Conservation (phyloP, 2,888 invertebrate genomes). For the Agapostemon virescens region DNA sequence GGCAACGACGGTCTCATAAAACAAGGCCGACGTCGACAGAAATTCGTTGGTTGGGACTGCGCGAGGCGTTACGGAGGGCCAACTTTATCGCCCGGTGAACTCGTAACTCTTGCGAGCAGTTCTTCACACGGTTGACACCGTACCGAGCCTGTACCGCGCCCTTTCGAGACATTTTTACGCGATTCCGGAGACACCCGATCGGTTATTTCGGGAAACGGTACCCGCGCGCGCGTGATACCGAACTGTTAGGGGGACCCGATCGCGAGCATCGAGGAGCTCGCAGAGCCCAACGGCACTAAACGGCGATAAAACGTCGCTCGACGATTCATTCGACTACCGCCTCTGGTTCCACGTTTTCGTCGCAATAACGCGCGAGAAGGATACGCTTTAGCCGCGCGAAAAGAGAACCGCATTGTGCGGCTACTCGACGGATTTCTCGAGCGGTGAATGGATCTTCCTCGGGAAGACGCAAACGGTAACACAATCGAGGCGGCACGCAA, state of each 20-base stretch:
- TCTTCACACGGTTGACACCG: slow-evolving; percentile 61
- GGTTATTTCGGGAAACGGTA: slow-evolving; percentile 63
- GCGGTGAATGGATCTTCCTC: slow-evolving; percentile 45
- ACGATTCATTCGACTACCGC: slow-evolving; percentile 4
- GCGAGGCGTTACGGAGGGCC: slow-evolving; percentile 71
- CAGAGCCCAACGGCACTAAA: slow-evolving; percentile 12
- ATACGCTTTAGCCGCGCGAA: slow-evolving; percentile 48
- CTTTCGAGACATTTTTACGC: slow-evolving; percentile 57
- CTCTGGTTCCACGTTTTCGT: slow-evolving; percentile 38
- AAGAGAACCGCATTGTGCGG: slow-evolving; percentile 55
- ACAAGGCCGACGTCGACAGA: slow-evolving; percentile 78
- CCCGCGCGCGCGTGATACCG: background rate
- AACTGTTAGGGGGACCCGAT: background rate
- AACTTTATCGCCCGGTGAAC: slow-evolving; percentile 78
- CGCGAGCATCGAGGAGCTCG: background rate
- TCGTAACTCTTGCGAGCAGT: slow-evolving; percentile 77
- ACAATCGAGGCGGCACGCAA: slow-evolving; percentile 66
- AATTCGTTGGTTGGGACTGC: slow-evolving; percentile 72
- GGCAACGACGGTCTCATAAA: slow-evolving; percentile 71
- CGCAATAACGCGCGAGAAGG: slow-evolving; percentile 39
- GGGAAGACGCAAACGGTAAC: slow-evolving; percentile 33
- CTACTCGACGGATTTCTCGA: slow-evolving; percentile 64
- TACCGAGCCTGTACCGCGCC: slow-evolving; percentile 37
- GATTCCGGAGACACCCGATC: slow-evolving; percentile 61
- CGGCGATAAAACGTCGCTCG: slow-evolving; percentile 17